A percentile compares a stretch with the other conserved stretches of the same genome.
These are phyloP conservation scores for Clanis bilineata DNA, from an alignment of 2,888 invertebrate genomes.

Conservation along the genomic window DNA sequence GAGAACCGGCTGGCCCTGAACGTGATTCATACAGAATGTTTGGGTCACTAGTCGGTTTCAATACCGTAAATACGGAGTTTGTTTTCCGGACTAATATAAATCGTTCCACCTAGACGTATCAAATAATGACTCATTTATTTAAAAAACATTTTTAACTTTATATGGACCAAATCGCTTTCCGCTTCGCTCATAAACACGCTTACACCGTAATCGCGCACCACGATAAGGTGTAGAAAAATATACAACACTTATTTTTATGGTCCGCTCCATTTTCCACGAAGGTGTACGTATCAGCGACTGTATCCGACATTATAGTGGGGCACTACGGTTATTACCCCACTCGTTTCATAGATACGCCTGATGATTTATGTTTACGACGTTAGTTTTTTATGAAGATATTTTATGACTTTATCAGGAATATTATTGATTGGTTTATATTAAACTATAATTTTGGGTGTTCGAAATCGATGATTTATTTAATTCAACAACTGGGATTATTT, in stretches of 20 bases:
- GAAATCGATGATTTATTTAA: too few relatives aligned
- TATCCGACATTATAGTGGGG: constrained; percentile 2
- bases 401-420: too few relatives aligned
- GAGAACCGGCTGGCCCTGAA: too few relatives aligned
- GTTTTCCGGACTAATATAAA: too few relatives aligned
- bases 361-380: constrained; percentile 12
- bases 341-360: neutral
- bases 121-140: too few relatives aligned
- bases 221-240: constrained; percentile 46
- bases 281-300: neutral
- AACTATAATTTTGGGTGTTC: neutral
- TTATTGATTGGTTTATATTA: neutral
- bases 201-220: constrained; percentile 24
- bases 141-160: neutral
- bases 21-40: too few relatives aligned
- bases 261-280: constrained; percentile 36
- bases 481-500: too few relatives aligned
- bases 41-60: too few relatives aligned
- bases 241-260: constrained; percentile 50
- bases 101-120: too few relatives aligned
- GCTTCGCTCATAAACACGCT: constrained; percentile 20
- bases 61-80: too few relatives aligned
- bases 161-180: neutral
- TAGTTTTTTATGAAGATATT: neutral
- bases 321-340: neutral